A percentile compares a stretch with the other conserved stretches of the same genome.
Evolutionary conservation across 2,888 invertebrate genomes (phyloP).

Genomic region (Mantis religiosa): DNA sequence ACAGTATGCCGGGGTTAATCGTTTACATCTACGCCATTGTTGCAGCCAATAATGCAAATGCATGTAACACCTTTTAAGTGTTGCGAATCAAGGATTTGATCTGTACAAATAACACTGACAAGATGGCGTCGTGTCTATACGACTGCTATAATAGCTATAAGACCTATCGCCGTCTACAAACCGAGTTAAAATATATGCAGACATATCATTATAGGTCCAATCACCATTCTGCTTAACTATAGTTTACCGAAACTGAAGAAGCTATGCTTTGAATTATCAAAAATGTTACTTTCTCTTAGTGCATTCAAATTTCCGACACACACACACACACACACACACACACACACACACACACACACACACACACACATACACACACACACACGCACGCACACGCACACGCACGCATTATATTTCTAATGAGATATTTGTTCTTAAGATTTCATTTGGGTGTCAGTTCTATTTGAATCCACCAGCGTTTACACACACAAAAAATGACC

Average conservation of each 20-base stretch:
- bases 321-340: not conserved
- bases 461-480: no score
- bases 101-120: not conserved
- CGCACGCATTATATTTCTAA: not conserved
- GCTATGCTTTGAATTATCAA: not conserved
- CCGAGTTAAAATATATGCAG: not conserved
- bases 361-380: not conserved
- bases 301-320: not conserved
- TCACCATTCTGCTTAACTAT: no score
- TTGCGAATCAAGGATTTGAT: no score
- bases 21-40: no score
- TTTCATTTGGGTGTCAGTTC: no score
- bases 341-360: not conserved
- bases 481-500: no score
- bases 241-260: not conserved
- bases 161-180: not conserved
- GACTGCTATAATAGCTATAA: not conserved
- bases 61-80: no score
- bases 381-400: not conserved
- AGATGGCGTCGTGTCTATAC: not conserved
- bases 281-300: not conserved
- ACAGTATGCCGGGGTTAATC: no score
- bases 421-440: no score
- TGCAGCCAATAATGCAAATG: no score
- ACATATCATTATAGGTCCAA: no score